phyloP scores from a whole-genome alignment of 2,797 vertebrate species.

The Coregonus sp. region DNA sequence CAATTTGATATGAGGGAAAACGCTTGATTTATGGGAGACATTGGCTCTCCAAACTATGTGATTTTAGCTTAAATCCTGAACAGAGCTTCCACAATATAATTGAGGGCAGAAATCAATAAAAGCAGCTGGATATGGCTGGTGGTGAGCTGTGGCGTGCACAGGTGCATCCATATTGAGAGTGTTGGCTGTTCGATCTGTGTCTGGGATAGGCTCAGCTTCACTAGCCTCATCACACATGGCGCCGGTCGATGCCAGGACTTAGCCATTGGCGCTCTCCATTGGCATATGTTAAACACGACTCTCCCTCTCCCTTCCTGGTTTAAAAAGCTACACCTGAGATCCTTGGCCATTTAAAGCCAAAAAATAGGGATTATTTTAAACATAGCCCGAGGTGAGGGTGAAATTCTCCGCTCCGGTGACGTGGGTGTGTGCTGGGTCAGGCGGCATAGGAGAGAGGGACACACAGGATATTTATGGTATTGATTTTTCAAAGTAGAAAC shows the following conservation, averaged over 20 bases:
- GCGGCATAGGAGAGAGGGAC: conserved; percentile 69
- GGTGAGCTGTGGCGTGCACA: conserved; percentile 34
- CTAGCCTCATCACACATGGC: conserved; percentile 76
- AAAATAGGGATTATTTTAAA: conserved; percentile 78
- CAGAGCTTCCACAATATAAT: conserved; percentile 81
- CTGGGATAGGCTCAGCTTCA: conserved; percentile 72
- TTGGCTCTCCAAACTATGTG: conserved; percentile 69
- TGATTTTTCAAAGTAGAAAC: conserved; percentile 80
- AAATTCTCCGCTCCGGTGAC: conserved; percentile 73
- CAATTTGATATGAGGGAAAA: conserved; percentile 73
- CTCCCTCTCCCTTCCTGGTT: conserved; percentile 64
- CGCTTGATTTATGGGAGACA: conserved; percentile 70
- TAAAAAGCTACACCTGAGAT: conserved; percentile 73
- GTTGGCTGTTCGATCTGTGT: conserved; percentile 74
- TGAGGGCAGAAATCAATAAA: conserved; percentile 81
- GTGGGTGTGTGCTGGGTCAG: conserved; percentile 65
- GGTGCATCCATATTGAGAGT: conserved; percentile 74
- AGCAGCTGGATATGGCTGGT: conserved; percentile 71
- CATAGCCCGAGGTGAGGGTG: conserved; percentile 78
- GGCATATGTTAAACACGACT: conserved; percentile 76
- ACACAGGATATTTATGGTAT: conserved; percentile 81
- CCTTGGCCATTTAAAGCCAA: conserved; percentile 67
- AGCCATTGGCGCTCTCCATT: conserved; percentile 71
- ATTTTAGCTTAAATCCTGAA: conserved; percentile 74
- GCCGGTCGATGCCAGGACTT: conserved; percentile 73